Base-by-base conservation (phyloP, 2,797 vertebrate genomes). In the Xenentodon cancila region DNA sequence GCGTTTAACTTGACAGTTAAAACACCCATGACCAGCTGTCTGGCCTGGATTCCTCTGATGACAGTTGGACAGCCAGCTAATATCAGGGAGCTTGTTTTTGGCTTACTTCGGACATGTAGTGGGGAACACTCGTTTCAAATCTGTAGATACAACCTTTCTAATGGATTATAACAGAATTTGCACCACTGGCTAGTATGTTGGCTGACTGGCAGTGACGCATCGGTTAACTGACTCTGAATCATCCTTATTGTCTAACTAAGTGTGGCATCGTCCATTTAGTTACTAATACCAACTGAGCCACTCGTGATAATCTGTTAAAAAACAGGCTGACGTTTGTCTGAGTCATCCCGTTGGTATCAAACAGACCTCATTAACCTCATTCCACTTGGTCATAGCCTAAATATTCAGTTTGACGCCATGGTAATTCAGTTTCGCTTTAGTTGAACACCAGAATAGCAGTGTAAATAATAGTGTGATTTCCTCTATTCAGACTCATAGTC, bases 311-410 rank as follows among this genome's bases (percentile, higher is more conserved):
- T 69, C 75, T 64, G n/a, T 59, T 84, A 20, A 59, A 67, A 59
- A 78, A 70, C 65, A 72, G 19, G 44, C 57, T 57, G 18, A 58
- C 57, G 63, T 76, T 75, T 58, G 44, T 55, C 59, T 83, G 78
- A 81, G 73, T 88, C 85, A 77, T 66, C 74, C 67, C 49, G 71
- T 68, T 82, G 64, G 73, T 61, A 55, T 79, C 72, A 74, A 75
- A 80, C 73, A 81, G 68, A 76, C 60, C 61, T 78, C 53, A 75
- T 88, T 85, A 85, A 69, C 68, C 72, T 77, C 73, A 57, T 72
- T 77, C 59, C 66, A 34, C 53, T 68, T 68, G 69, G 71, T 52
- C 59, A 1, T 68, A 73, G 75, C 71, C 57, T 40, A 65, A 79
- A 53, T 66, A 53, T 73, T 84, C 68, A 66, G 46, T 80, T 75